Conservation (phyloP, 1,140 invertebrate species). For the Achroia grisella region DNA sequence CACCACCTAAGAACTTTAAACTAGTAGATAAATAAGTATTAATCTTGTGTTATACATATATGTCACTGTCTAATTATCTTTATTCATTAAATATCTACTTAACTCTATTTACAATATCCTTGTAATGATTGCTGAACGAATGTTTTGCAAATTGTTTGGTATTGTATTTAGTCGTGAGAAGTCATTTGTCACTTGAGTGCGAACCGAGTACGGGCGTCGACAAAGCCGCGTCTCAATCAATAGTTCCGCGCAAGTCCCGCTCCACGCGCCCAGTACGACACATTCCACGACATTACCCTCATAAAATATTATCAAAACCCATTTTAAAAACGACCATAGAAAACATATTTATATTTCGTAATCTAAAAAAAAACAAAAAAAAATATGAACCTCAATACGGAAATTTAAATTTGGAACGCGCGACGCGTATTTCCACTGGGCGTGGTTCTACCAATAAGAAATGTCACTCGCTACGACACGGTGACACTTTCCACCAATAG, state of each 20-base stretch:
- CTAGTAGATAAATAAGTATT: no score
- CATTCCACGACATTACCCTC: constrained; percentile 10
- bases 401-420: constrained; percentile 42
- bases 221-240: constrained; percentile 41
- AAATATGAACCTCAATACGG: constrained; percentile 1
- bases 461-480: constrained; percentile 57
- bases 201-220: constrained; percentile 29
- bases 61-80: no score
- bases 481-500: constrained; percentile 62
- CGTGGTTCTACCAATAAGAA: constrained; percentile 40
- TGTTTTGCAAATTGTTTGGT: no score
- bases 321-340: constrained; percentile 3
- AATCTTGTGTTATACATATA: no score
- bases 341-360: no score
- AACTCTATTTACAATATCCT: no score
- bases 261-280: constrained; percentile 5
- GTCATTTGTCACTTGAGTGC: constrained; percentile 36
- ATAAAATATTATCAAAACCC: constrained; percentile 6
- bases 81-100: no score
- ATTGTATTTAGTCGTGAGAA: not conserved
- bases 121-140: no score
- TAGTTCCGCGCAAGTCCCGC: constrained; percentile 50
- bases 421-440: constrained; percentile 20
- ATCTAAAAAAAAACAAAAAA: no score
- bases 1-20: no score